Conservation (phyloP, 2,797 vertebrate species). For the Numenius phaeopus region DNA sequence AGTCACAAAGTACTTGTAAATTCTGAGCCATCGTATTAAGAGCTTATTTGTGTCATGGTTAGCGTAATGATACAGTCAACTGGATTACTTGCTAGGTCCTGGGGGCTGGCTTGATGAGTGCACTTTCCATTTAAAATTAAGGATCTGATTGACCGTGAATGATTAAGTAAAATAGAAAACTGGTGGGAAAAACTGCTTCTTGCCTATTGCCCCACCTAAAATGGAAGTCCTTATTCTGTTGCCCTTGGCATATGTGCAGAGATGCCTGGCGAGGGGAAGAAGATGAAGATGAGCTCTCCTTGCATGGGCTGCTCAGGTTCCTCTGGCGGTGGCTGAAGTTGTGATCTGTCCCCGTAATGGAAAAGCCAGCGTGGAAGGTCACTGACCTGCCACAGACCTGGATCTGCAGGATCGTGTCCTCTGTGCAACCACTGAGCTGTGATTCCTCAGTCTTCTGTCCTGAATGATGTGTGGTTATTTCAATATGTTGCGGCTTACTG, state of each 20-base stretch:
- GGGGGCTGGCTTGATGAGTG: background rate
- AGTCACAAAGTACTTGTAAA: background rate
- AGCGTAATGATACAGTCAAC: background rate
- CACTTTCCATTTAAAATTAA: background rate
- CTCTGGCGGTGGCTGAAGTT: background rate
- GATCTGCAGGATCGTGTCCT: background rate
- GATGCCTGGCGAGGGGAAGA: background rate
- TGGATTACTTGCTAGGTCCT: constrained; percentile 9
- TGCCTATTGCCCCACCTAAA: background rate
- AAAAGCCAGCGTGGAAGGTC: background rate
- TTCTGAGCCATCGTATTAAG: constrained; percentile 14
- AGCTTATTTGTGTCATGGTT: constrained; percentile 13
- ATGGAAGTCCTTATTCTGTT: background rate
- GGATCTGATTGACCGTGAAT: background rate
- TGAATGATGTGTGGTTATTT: background rate
- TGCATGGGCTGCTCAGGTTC: background rate
- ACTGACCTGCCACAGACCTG: background rate
- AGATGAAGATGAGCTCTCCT: background rate
- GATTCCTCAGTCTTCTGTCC: background rate
- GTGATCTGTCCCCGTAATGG: accelerated
- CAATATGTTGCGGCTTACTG: background rate
- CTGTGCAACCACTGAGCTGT: background rate
- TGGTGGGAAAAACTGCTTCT: background rate
- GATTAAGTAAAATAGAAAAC: constrained; percentile 5
- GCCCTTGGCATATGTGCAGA: background rate